Evolutionary conservation across 2,888 invertebrate genomes (phyloP), one percentile per base, ranked within the genome.

Genomic region (Brenthis hecate): DNA sequence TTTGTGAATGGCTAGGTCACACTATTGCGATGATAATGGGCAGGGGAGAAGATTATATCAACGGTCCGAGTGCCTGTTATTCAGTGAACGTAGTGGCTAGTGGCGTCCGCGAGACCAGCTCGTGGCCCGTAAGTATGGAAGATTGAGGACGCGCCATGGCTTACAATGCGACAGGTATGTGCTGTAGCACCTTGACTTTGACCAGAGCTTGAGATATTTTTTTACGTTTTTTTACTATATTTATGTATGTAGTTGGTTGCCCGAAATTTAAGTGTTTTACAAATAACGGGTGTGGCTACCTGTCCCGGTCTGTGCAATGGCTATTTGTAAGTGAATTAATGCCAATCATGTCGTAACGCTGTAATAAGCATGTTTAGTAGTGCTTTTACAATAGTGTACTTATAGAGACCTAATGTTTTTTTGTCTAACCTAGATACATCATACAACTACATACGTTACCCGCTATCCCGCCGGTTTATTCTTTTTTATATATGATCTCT

Each of bases 241-340:
- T 56, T 60, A 43, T 36, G 47, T 63, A 13, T 13, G 51, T 48
- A 47, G 36, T 58, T 32, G 51, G 28, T 47, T 19, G 19, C 28
- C 69, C 56, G 53, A 68, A 66, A 65, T 53, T 56, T n/a, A 53
- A 63, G 51, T 68, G 73, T 13, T 57, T 19, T 57, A 80, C 76
- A 76, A 81, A 83, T 78, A 76, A 78, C 82, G 87, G 89, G 88
- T 82, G 89, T 86, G 89, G 89, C 83, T 80, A 68, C 66, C 76
- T 74, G 63, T 77, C 76, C 66, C 76, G 74, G 63, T 77, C 76
- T 74, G 77, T 51, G 23, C n/a, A 16, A 47, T 8, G 43, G 43
- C 6, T 56, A 36, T 32, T 36, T 56, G 56, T 56, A 28, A 56
- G 36, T 43, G 36, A 43, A 43, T 43, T 43, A 43, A 8, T 43